These are phyloP conservation scores for Pipistrellus pygmaeus DNA, from an alignment of 2,797 vertebrate species.

Conservation along the genomic window DNA sequence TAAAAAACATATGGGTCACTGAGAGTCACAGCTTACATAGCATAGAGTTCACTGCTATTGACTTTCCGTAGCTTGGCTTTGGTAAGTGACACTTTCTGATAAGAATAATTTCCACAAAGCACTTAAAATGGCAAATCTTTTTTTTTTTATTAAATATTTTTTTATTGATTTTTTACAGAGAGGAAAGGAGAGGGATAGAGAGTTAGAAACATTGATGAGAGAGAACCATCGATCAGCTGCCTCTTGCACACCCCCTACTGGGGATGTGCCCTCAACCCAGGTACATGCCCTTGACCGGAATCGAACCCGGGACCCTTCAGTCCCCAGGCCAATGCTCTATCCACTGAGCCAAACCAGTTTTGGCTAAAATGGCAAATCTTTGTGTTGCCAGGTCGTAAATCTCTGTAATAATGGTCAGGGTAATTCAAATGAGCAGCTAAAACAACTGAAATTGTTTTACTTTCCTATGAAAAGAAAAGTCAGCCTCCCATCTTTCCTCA, in stretches of 20 bases:
- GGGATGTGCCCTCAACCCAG: too few species aligned
- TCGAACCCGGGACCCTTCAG: too few species aligned
- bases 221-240: too few species aligned
- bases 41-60: not conserved
- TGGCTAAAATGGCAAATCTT: not conserved
- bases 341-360: too few species aligned
- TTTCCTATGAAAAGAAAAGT: slow-evolving; percentile 31
- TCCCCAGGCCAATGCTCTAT: too few species aligned
- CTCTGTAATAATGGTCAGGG: not conserved
- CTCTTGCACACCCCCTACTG: too few species aligned
- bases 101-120: slow-evolving; percentile 9
- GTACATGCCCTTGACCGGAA: too few species aligned
- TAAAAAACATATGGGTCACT: slow-evolving; percentile 15
- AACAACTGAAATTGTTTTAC: not conserved
- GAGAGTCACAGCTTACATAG: not conserved
- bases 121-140: slow-evolving; percentile 21
- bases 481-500: not conserved
- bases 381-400: not conserved
- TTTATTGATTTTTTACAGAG: too few species aligned
- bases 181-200: too few species aligned
- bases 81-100: not conserved
- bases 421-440: slow-evolving; percentile 5
- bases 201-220: too few species aligned
- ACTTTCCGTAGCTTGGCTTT: slow-evolving; percentile 11
- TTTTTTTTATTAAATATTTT: too few species aligned